These are phyloP conservation scores for Adelognathus sp. DNA, from an alignment of 2,888 invertebrate genomes.

Conservation along the genomic window DNA sequence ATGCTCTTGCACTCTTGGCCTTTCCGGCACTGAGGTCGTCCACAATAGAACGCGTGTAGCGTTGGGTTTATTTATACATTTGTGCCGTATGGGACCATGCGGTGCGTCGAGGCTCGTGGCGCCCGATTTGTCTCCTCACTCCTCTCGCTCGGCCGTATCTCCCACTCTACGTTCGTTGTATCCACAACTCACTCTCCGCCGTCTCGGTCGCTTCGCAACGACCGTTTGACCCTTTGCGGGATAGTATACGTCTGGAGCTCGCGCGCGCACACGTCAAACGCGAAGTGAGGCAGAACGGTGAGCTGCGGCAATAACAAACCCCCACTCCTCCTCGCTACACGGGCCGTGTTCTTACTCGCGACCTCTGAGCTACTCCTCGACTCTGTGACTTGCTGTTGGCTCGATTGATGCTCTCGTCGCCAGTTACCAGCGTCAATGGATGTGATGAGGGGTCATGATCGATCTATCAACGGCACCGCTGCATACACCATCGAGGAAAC, in stretches of 20 bases:
- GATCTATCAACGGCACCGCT: neutral
- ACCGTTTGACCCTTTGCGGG: neutral
- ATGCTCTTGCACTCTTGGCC: neutral
- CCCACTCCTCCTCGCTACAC: neutral
- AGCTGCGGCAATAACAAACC: neutral
- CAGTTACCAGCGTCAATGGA: neutral
- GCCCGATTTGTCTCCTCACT: constrained; percentile 10
- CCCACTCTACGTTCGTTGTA: neutral
- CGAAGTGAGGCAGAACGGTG: neutral
- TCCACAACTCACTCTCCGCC: no score
- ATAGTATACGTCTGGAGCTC: neutral
- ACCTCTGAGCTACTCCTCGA: neutral
- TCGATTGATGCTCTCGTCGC: neutral
- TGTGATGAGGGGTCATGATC: constrained; percentile 1
- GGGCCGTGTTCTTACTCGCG: neutral
- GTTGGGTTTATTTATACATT: constrained; percentile 75
- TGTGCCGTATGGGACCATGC: constrained; percentile 72
- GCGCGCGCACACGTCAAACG: neutral
- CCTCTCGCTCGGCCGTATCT: constrained; percentile 25
- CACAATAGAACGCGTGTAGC: constrained; percentile 73
- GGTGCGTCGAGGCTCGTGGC: constrained; percentile 46
- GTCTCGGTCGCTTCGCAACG: neutral
- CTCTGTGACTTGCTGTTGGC: neutral
- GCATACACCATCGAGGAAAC: neutral
- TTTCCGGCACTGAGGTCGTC: constrained; percentile 32